Percentiles rank a stretch among this genome's conserved stretches.
phyloP scores from a whole-genome alignment of 2,888 invertebrate species.

The Hypomecis punctinalis region DNA sequence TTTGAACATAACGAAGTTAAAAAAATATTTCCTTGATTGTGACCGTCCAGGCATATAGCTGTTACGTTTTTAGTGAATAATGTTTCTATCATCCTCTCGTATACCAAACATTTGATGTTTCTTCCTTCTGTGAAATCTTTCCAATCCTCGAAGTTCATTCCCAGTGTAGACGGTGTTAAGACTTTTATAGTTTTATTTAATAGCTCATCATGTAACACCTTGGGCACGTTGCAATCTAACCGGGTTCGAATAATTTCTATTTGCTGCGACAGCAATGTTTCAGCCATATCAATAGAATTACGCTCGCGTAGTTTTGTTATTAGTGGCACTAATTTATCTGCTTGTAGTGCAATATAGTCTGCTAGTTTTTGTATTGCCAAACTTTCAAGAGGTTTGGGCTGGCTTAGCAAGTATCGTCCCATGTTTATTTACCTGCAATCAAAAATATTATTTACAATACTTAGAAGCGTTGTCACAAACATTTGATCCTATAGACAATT shows the following conservation, averaged over 20 bases:
- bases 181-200: not conserved
- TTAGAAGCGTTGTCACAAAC: too few species aligned
- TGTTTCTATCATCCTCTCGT: not conserved
- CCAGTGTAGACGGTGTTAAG: not conserved
- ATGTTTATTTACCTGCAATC: too few species aligned
- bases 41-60: not conserved
- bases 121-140: not conserved
- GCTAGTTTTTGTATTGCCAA: not conserved
- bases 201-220: not conserved
- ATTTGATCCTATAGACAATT: too few species aligned
- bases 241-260: constrained; percentile 31
- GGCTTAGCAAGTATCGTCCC: too few species aligned
- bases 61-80: not conserved
- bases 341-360: not conserved
- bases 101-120: not conserved
- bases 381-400: too few species aligned
- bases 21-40: not conserved
- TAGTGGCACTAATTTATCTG: not conserved
- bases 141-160: not conserved
- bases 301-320: not conserved
- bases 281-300: not conserved
- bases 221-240: not conserved
- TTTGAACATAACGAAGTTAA: constrained; percentile 1
- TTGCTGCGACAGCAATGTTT: constrained; percentile 5
- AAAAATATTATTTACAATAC: too few species aligned